A percentile compares a stretch with the other conserved stretches of the same genome.
These are phyloP conservation scores for Diorhabda sublineata DNA, from an alignment of 1,140 invertebrate genomes.

Conservation along the genomic window DNA sequence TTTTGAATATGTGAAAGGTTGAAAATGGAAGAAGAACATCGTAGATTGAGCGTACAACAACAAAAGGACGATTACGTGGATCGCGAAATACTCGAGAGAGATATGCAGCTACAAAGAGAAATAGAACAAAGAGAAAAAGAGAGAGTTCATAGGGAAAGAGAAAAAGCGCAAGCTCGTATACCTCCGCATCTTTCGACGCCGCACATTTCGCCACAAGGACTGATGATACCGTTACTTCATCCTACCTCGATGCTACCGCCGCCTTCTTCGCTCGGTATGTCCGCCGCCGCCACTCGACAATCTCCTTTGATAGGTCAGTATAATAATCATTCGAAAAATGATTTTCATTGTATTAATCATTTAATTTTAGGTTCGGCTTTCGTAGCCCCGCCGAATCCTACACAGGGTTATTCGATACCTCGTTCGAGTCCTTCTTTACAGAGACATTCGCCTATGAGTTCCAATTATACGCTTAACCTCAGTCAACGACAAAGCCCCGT, in stretches of 20 bases:
- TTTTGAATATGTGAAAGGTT: conserved; percentile 43
- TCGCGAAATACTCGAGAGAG: conserved; percentile 48
- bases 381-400: conserved; percentile 25
- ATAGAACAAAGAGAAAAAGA: conserved; percentile 44
- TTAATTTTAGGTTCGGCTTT: conserved; percentile 9
- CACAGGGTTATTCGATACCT: conserved; percentile 29
- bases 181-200: conserved; percentile 31
- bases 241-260: conserved; percentile 41
- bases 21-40: conserved; percentile 64
- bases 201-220: conserved; percentile 30
- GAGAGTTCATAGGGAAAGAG: conserved; percentile 42
- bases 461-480: conserved; percentile 39
- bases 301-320: conserved; percentile 28
- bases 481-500: conserved; percentile 40
- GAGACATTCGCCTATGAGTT: conserved; percentile 38
- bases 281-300: conserved; percentile 30
- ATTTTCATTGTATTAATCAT: background rate
- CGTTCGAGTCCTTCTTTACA: conserved; percentile 41
- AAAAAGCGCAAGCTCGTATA: conserved; percentile 42
- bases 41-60: conserved; percentile 49
- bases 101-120: conserved; percentile 48
- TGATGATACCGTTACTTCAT: conserved; percentile 40
- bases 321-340: background rate
- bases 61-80: conserved; percentile 53
- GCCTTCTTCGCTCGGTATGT: conserved; percentile 33